These are phyloP conservation scores for Galagoides demidoff DNA, from an alignment of 2,797 vertebrate species.

Conservation along the genomic window DNA sequence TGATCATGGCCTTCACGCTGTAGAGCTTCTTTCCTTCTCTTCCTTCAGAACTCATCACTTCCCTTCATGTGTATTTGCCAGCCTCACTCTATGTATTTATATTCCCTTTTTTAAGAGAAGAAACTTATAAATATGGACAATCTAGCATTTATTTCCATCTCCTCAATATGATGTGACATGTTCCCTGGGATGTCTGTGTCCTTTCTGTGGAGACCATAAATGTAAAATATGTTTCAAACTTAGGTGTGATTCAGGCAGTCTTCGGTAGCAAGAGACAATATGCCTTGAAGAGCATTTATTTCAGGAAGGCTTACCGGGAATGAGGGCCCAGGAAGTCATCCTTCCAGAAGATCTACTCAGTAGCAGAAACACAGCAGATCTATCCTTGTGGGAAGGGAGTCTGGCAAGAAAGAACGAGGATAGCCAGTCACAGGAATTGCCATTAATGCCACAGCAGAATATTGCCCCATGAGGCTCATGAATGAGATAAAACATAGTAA, in stretches of 20 bases:
- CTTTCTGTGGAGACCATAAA: neutral
- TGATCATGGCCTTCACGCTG: rapidly evolving
- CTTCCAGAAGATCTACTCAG: neutral
- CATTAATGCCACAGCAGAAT: neutral
- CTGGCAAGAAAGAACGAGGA: neutral
- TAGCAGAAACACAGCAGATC: neutral
- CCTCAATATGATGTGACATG: neutral
- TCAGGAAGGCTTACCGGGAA: neutral
- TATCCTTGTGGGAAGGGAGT: neutral
- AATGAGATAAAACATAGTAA: neutral
- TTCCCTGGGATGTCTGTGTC: neutral
- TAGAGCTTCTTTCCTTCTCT: neutral
- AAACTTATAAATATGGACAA: neutral
- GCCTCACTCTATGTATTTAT: neutral
- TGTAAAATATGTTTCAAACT: neutral
- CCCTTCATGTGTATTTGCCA: neutral
- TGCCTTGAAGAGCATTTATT: neutral
- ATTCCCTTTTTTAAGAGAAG: neutral
- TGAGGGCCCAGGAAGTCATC: neutral
- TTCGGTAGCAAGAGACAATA: neutral
- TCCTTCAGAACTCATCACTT: neutral
- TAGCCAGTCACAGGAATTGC: neutral
- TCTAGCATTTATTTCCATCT: neutral
- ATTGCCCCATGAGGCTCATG: neutral
- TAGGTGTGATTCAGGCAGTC: neutral